Evolutionary conservation across 2,888 invertebrate genomes (phyloP).

Genomic region (Teinopalpus imperialis): DNA sequence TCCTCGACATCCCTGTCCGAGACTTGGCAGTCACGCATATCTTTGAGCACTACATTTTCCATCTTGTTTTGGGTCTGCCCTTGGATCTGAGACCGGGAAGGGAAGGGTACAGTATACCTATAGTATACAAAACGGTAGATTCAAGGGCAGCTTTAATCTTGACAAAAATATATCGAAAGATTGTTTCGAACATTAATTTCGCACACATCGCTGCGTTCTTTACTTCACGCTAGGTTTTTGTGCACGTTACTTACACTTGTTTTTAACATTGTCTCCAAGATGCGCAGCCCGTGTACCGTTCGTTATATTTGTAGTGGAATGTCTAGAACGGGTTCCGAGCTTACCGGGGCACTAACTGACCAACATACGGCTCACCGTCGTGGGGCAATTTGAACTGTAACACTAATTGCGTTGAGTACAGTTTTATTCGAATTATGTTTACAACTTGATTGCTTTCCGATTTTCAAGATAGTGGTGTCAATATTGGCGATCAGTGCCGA

Average conservation of each 20-base stretch:
- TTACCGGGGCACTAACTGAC: slow-evolving; percentile 53
- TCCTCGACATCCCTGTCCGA: no score
- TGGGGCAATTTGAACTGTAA: slow-evolving; percentile 34
- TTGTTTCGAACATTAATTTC: no score
- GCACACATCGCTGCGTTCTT: no score
- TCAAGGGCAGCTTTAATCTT: no score
- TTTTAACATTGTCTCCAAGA: slow-evolving; percentile 16
- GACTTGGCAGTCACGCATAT: no score
- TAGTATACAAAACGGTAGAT: no score
- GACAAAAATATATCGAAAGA: no score
- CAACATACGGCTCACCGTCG: slow-evolving; percentile 29
- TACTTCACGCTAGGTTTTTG: slow-evolving; percentile 2
- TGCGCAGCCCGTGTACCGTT: slow-evolving; percentile 43
- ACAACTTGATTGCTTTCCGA: slow-evolving; percentile 39
- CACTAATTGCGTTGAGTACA: slow-evolving; percentile 24
- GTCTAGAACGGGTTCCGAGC: slow-evolving; percentile 59
- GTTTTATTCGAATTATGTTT: slow-evolving; percentile 21
- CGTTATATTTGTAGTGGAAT: slow-evolving; percentile 48
- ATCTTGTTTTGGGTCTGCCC: no score
- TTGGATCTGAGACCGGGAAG: no score
- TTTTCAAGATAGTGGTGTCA: slow-evolving; percentile 39
- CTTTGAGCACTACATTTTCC: no score
- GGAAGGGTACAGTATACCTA: no score
- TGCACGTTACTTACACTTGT: slow-evolving; percentile 1
- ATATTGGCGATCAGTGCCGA: slow-evolving; percentile 29